Evolutionary conservation across 2,888 invertebrate species (phyloP), one percentile per base, ranked within the genome.

Genomic region (Drosophila macrospina): DNA sequence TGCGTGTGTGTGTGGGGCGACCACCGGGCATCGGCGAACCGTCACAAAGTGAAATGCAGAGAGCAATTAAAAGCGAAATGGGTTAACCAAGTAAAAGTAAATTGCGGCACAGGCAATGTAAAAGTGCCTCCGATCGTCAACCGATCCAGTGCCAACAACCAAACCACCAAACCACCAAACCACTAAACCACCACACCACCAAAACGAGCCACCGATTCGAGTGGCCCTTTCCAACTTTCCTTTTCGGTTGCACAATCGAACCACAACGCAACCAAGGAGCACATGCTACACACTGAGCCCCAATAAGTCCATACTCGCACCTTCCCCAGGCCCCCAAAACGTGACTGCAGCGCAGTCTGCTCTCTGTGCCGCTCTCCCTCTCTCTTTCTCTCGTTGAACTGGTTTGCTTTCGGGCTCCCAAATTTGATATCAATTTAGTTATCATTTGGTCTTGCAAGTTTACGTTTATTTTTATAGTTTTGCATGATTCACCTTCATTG

Each of bases 41-140:
- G 16, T 30, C 64, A 45, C 65, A 70, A 85, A 80, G 74, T 85
- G 77, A 80, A 89, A 83, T 81, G 81, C 73, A 69, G 69, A 74
- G 63, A 73, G 86, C 70, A 77, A 86, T 83, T 74, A 85, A 74
- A 74, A 79, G 70, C 74, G 72, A 82, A 64, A 82, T 80, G 82
- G 80, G 80, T 80, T 86, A 78, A 39, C 70, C 75, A 80, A 83
- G 85, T 85, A 85, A 85, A 85, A 85, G 85, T 88, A 83, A 88
- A 84, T 74, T 84, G 81, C 70, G 59, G 67, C 70, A 64, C 63
- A 60, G 44, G 37, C 37, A 39, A 68, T 73, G 56, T 62, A 66
- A 56, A 63, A 60, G 67, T 66, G 44, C 61, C 59, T 26, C 34
- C 48, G 50, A 55, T 34, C 41, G 41, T 41, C 20, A 48, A 24